These are phyloP conservation scores for Eristalis tenax DNA, from an alignment of 2,888 invertebrate genomes.

Conservation along the genomic window DNA sequence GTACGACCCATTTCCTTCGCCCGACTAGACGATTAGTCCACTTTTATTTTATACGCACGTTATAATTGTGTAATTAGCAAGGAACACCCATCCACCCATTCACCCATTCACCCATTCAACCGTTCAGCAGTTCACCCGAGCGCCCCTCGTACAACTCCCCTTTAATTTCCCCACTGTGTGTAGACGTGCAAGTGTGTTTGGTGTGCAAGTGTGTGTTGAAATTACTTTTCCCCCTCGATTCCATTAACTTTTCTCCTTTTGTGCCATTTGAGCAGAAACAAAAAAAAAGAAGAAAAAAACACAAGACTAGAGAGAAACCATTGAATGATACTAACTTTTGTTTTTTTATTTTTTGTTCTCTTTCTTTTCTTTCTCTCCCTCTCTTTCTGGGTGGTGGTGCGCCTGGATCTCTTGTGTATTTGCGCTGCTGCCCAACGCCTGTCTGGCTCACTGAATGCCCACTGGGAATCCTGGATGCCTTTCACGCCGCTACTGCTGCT, in stretches of 20 bases:
- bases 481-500: constrained; percentile 34
- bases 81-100: constrained; percentile 14
- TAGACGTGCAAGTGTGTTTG: constrained; percentile 8
- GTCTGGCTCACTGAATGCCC: constrained; percentile 42
- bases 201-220: constrained; percentile 19
- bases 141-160: neutral
- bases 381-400: neutral
- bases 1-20: constrained; percentile 18
- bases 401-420: constrained; percentile 41
- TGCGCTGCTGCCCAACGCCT: constrained; percentile 54
- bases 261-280: constrained; percentile 38
- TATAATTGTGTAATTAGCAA: constrained; percentile 64
- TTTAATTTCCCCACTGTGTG: constrained; percentile 3
- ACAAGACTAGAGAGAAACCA: neutral
- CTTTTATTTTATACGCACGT: constrained; percentile 58
- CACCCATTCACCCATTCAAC: neutral
- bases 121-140: neutral
- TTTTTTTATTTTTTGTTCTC: constrained; percentile 43
- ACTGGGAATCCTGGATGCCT: constrained; percentile 27
- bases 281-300: constrained; percentile 7
- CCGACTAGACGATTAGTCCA: constrained; percentile 49
- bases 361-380: constrained; percentile 12
- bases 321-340: constrained; percentile 64
- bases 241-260: constrained; percentile 52
- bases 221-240: constrained; percentile 53